Evolutionary conservation across 1,140 invertebrate species (phyloP).

Genomic region (Patella vulgata): DNA sequence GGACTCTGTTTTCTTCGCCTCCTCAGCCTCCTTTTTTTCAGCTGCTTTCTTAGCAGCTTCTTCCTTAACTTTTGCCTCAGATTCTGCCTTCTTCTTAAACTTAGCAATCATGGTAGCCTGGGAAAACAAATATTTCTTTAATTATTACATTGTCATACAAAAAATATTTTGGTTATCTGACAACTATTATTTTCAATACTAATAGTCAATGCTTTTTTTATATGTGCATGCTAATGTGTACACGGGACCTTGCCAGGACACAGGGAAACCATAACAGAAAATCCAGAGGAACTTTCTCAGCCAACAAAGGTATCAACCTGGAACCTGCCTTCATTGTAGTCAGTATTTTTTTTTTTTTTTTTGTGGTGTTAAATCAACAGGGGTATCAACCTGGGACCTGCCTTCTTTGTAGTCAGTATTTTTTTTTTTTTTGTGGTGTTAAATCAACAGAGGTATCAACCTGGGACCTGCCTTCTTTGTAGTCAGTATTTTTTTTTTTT

Average conservation of each 20-base stretch:
- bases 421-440: no score
- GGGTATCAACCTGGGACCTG: no score
- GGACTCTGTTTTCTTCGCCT: neutral
- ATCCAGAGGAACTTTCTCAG: no score
- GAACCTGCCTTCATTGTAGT: no score
- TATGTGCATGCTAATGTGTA: neutral
- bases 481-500: no score
- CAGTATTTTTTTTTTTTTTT: no score
- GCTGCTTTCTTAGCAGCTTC: conserved; percentile 12
- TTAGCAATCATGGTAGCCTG: conserved; percentile 11
- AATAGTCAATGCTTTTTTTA: neutral
- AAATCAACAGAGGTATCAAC: no score
- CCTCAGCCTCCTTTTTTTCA: neutral
- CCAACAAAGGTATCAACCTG: no score
- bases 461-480: no score
- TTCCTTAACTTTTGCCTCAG: conserved; percentile 19
- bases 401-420: no score
- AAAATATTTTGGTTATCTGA: neutral
- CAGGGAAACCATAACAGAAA: neutral
- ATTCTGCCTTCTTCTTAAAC: conserved; percentile 12
- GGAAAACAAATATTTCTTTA: neutral
- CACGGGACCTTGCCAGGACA: neutral
- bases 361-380: no score
- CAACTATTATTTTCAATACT: neutral
- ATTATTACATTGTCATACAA: neutral